These are phyloP conservation scores for Charadrius vociferus DNA, from an alignment of 2,113 vertebrate species.

Conservation along the genomic window DNA sequence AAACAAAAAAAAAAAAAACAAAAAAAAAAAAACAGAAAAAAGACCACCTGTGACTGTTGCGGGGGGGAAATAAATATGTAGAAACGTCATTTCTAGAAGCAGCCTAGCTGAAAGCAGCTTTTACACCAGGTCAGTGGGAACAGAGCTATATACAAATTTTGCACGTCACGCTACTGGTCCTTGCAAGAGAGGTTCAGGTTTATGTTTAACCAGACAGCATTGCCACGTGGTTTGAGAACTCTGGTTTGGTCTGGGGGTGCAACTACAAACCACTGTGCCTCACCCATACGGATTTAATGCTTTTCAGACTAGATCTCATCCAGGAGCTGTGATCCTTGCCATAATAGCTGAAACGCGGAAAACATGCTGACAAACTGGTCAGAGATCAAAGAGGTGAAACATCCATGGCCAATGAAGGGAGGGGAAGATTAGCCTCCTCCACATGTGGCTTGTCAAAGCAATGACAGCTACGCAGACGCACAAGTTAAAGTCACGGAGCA, in stretches of 20 bases:
- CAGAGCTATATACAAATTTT: background rate
- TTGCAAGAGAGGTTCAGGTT: background rate
- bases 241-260: background rate
- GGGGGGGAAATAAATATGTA: background rate
- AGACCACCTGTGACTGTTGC: background rate
- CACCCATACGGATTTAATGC: background rate
- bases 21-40: background rate
- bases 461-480: accelerated
- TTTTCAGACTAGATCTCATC: background rate
- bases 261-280: background rate
- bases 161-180: accelerated
- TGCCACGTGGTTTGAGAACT: background rate
- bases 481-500: background rate
- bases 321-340: background rate
- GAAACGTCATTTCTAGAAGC: background rate
- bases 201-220: background rate
- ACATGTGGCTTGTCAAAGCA: accelerated
- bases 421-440: background rate
- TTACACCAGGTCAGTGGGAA: background rate
- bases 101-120: background rate
- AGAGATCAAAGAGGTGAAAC: background rate
- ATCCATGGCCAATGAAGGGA: background rate
- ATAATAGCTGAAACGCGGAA: background rate
- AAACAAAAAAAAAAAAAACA: background rate
- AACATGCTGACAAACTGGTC: background rate